These are phyloP conservation scores for Nymphalis urticae DNA, from an alignment of 2,888 invertebrate genomes.

Conservation along the genomic window DNA sequence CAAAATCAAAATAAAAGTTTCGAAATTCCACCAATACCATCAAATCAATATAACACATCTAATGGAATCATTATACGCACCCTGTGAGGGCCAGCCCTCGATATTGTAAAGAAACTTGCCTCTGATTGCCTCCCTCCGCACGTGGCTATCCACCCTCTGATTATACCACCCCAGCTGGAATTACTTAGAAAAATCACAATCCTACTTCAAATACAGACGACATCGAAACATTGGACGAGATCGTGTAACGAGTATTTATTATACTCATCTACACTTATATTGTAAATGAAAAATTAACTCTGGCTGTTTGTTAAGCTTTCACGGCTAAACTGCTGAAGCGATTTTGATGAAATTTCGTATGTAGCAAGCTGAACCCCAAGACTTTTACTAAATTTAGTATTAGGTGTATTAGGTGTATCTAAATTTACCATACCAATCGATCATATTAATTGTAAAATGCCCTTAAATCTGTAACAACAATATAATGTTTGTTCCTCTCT, in stretches of 20 bases:
- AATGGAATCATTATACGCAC: slow-evolving; percentile 31
- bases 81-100: slow-evolving; percentile 21
- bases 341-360: too few species aligned
- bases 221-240: neutral
- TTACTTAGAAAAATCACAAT: slow-evolving; percentile 21
- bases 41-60: slow-evolving; percentile 13
- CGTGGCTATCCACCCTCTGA: slow-evolving; percentile 15
- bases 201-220: slow-evolving; percentile 4
- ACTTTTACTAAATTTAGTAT: too few species aligned
- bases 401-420: too few species aligned
- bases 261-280: neutral
- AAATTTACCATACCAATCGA: too few species aligned
- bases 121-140: slow-evolving; percentile 28
- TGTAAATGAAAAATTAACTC: too few species aligned
- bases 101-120: slow-evolving; percentile 27
- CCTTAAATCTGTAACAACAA: too few species aligned
- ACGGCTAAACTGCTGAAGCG: too few species aligned
- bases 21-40: slow-evolving; percentile 11
- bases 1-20: too few species aligned
- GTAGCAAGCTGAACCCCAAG: too few species aligned
- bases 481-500: too few species aligned
- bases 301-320: too few species aligned
- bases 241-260: neutral
- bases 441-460: too few species aligned
- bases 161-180: slow-evolving; percentile 10